Evolutionary conservation across 2,888 invertebrate genomes (phyloP).

Genomic region (Ectemnius cavifrons): DNA sequence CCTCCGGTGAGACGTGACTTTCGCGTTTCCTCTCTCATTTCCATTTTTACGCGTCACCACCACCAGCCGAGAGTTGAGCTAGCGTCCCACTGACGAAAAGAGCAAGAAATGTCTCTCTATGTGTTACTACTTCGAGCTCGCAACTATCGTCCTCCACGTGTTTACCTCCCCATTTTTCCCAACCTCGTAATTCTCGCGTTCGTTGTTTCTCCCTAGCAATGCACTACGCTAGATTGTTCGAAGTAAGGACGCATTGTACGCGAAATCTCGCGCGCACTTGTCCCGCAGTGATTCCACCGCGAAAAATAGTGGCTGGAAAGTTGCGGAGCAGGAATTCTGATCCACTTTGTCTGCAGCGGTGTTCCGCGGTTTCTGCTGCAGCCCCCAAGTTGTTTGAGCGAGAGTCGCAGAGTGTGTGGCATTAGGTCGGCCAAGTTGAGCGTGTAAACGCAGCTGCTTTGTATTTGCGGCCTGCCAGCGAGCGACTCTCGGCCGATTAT

Average conservation of each 20-base stretch:
- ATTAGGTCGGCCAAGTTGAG: slow-evolving; percentile 40
- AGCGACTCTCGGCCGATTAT: slow-evolving; percentile 44
- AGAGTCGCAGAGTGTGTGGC: neutral
- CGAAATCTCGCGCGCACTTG: neutral
- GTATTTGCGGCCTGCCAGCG: slow-evolving; percentile 53
- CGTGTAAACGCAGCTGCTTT: slow-evolving; percentile 59
- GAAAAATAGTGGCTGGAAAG: too few relatives aligned
- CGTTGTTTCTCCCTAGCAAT: too few relatives aligned
- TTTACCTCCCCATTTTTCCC: neutral
- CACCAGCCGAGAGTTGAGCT: slow-evolving; percentile 8
- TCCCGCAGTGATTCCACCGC: neutral
- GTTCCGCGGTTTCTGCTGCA: too few relatives aligned
- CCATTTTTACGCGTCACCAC: slow-evolving; percentile 35
- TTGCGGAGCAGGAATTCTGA: too few relatives aligned
- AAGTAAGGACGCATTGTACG: neutral
- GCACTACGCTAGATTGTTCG: neutral
- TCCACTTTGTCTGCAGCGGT: too few relatives aligned
- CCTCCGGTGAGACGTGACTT: slow-evolving; percentile 1
- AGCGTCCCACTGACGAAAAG: slow-evolving; percentile 36
- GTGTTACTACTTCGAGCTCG: neutral
- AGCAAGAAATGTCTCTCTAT: slow-evolving; percentile 10
- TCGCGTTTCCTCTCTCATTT: slow-evolving; percentile 38
- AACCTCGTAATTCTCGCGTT: neutral
- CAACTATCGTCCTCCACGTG: slow-evolving; percentile 9
- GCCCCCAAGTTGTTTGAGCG: too few relatives aligned